Evolutionary conservation across 35 echinoderm and acorn worm genomes (phyloP).

Genomic region (Hemicentrotus pulcherrimus): DNA sequence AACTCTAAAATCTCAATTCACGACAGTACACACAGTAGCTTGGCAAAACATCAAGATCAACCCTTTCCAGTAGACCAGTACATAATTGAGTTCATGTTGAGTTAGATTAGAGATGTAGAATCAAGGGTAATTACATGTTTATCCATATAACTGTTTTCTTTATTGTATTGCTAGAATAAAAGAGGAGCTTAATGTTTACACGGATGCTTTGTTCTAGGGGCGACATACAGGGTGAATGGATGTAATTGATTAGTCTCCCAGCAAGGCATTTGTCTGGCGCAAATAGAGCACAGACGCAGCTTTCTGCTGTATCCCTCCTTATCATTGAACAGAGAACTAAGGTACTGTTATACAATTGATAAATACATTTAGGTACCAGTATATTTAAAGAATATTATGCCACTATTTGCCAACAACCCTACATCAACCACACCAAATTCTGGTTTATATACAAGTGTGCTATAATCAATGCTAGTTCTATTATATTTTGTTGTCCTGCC

Average conservation of each 20-base stretch:
- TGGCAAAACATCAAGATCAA: neutral
- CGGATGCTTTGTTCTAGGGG: neutral
- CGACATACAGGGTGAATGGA: neutral
- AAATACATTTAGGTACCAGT: too few species aligned
- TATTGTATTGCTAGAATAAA: neutral
- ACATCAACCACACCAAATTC: too few species aligned
- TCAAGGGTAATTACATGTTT: neutral
- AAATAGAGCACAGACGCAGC: neutral
- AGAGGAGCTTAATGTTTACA: neutral
- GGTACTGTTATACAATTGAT: too few species aligned
- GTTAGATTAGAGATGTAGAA: neutral
- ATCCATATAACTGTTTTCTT: neutral
- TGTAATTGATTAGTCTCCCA: conserved; percentile 1
- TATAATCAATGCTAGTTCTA: too few species aligned
- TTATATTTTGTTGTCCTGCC: too few species aligned
- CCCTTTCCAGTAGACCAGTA: neutral
- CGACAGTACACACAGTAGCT: neutral
- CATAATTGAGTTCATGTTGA: neutral
- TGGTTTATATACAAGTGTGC: too few species aligned
- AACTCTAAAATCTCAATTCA: neutral
- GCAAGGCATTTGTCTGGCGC: neutral
- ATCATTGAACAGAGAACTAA: too few species aligned
- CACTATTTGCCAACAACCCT: too few species aligned
- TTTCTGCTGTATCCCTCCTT: too few species aligned
- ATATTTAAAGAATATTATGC: too few species aligned